Evolutionary conservation across 2,797 vertebrate species (phyloP).

Genomic region (Anabas testudineus): DNA sequence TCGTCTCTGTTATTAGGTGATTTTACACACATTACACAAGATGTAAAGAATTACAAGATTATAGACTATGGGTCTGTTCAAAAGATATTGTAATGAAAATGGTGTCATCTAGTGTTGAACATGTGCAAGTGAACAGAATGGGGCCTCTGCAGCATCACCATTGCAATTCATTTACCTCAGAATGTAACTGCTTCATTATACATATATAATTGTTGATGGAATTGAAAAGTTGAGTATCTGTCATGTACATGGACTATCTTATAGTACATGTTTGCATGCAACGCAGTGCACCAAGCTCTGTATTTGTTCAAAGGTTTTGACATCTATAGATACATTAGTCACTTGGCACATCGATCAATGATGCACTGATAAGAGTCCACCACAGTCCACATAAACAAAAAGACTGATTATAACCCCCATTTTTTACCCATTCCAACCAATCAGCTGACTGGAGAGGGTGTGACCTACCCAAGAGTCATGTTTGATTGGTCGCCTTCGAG

Average conservation of each 20-base stretch:
- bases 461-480: constrained; percentile 86
- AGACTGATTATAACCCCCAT: neutral
- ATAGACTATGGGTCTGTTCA: neutral
- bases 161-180: neutral
- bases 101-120: constrained; percentile 72
- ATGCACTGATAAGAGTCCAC: too few species aligned
- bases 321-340: too few species aligned
- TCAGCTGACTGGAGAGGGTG: neutral
- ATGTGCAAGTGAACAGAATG: constrained; percentile 32
- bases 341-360: too few species aligned
- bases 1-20: too few species aligned
- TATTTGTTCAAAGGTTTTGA: too few species aligned
- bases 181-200: neutral
- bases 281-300: too few species aligned
- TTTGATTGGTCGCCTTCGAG: constrained; percentile 81
- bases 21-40: neutral
- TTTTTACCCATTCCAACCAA: neutral
- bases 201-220: too few species aligned
- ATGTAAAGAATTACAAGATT: neutral
- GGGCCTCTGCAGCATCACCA: neutral
- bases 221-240: too few species aligned
- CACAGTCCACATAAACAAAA: neutral
- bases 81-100: constrained; percentile 18
- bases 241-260: too few species aligned
- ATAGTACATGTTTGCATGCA: too few species aligned